Evolutionary conservation across 2,888 invertebrate genomes (phyloP).

Genomic region (Papilio elwesi): DNA sequence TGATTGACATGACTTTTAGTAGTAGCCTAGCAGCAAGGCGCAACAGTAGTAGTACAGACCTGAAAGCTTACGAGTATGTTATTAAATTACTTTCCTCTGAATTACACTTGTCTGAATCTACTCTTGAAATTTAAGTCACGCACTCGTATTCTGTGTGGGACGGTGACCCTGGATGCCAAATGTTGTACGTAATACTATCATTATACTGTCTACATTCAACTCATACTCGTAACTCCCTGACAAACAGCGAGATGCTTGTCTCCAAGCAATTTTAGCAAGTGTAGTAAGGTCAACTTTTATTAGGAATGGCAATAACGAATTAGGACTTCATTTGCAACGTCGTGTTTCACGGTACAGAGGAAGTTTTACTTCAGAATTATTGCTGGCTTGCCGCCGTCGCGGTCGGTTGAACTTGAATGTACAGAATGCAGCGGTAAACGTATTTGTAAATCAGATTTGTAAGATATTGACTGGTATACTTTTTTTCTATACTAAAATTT

Average conservation of each 20-base stretch:
- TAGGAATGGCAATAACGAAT: slow-evolving; percentile 49
- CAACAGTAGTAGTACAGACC: too few relatives aligned
- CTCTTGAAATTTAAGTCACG: slow-evolving; percentile 47
- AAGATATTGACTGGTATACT: neutral
- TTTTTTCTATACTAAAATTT: too few relatives aligned
- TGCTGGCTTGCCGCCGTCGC: neutral
- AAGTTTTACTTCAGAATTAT: slow-evolving; percentile 41
- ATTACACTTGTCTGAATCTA: neutral
- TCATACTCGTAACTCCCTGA: slow-evolving; percentile 50
- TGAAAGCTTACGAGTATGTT: too few relatives aligned
- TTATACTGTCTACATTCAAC: slow-evolving; percentile 53
- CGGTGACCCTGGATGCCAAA: slow-evolving; percentile 63
- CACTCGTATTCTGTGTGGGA: slow-evolving; percentile 56
- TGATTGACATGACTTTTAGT: too few relatives aligned
- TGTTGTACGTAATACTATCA: slow-evolving; percentile 61
- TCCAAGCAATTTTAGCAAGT: slow-evolving; percentile 66
- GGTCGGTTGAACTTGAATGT: slow-evolving; percentile 18
- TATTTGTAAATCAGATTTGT: neutral
- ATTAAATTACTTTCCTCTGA: slow-evolving; percentile 1
- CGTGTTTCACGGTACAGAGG: slow-evolving; percentile 38
- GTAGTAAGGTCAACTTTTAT: slow-evolving; percentile 69
- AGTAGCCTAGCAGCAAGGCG: too few relatives aligned
- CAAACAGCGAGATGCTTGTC: slow-evolving; percentile 59
- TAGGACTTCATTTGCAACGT: slow-evolving; percentile 37
- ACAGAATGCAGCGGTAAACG: neutral